phyloP scores from a whole-genome alignment of 2,797 vertebrate genomes.

The Numenius phaeopus region DNA sequence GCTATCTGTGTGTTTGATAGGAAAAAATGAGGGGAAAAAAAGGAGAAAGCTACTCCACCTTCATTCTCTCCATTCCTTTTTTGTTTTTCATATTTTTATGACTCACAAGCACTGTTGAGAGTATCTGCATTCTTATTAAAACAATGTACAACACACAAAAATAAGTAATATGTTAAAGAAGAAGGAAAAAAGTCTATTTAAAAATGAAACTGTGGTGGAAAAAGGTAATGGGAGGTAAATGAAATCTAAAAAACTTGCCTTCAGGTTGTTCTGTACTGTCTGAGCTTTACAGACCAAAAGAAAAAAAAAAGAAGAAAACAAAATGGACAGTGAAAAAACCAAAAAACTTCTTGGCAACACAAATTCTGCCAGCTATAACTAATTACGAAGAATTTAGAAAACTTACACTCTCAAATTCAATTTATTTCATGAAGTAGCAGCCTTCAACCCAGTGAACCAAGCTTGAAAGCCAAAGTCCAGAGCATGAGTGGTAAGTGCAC shows the following conservation, averaged over 20 bases:
- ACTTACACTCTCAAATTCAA: not conserved
- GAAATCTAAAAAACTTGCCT: not conserved
- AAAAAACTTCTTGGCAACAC: not conserved
- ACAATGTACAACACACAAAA: not conserved
- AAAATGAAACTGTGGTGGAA: not conserved
- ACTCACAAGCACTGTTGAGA: not conserved
- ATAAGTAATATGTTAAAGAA: not conserved
- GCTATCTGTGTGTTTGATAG: not conserved
- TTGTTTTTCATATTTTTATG: not conserved
- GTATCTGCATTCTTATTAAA: not conserved
- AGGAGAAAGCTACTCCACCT: not conserved
- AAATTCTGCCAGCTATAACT: not conserved
- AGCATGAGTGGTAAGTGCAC: not conserved
- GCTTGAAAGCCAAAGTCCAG: not conserved
- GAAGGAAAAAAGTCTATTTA: not conserved
- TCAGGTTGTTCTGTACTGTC: not conserved
- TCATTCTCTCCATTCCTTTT: not conserved
- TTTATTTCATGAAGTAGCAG: not conserved
- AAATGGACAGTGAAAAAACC: not conserved
- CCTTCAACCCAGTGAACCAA: not conserved
- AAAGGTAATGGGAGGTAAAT: not conserved
- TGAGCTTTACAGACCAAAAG: not conserved
- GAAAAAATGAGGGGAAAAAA: not conserved
- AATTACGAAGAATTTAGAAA: not conserved
- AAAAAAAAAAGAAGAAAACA: not conserved